phyloP scores from a whole-genome alignment of 2,888 invertebrate genomes.

The Pecten maximus region DNA sequence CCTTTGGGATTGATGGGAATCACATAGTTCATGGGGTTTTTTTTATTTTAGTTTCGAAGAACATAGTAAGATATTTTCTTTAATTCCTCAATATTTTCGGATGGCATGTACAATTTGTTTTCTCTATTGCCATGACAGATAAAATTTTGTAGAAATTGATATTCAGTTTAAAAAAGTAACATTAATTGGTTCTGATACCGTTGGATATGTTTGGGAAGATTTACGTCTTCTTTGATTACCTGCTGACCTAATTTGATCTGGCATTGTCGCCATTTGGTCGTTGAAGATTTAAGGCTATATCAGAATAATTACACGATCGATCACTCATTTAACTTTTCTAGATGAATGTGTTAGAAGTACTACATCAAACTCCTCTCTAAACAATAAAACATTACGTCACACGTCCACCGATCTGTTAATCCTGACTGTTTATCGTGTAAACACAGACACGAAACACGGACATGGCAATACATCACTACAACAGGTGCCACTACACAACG shows the following conservation, averaged over 20 bases:
- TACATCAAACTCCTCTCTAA: conserved; percentile 14
- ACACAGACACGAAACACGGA: background rate
- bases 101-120: no score
- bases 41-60: no score
- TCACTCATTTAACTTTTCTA: background rate
- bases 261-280: background rate
- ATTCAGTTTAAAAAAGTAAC: no score
- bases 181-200: background rate
- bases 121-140: no score
- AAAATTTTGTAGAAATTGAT: no score
- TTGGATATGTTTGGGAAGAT: background rate
- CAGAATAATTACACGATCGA: background rate
- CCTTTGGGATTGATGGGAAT: no score
- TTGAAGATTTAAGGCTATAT: background rate
- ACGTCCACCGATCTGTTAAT: background rate
- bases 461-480: background rate
- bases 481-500: background rate
- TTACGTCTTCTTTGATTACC: background rate
- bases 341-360: background rate
- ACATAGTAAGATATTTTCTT: no score
- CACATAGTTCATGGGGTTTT: no score
- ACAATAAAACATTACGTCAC: background rate
- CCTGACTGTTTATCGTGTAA: background rate
- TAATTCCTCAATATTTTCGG: no score
- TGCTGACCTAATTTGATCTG: background rate